A percentile compares a stretch with the other conserved stretches of the same genome.
Evolutionary conservation across 2,113 vertebrate species (phyloP).

Genomic region (Dasyornis broadbenti): DNA sequence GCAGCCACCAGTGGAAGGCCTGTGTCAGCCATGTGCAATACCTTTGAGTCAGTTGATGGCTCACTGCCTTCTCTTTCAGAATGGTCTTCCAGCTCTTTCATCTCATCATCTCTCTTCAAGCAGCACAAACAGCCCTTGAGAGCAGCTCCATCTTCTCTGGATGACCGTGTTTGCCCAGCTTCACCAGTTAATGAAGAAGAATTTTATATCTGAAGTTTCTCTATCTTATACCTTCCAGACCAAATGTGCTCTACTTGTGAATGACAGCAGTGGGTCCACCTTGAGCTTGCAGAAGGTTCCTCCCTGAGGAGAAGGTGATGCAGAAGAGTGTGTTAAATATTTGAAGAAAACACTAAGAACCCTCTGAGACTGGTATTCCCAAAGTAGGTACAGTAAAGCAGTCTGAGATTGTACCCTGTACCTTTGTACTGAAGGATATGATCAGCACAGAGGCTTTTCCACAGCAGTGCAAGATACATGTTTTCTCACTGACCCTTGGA

Average conservation of each 20-base stretch:
- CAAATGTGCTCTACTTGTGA: neutral
- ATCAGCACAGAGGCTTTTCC: neutral
- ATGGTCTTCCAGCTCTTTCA: conserved; percentile 41
- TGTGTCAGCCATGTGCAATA: conserved; percentile 42
- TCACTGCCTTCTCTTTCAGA: conserved; percentile 34
- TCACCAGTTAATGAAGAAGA: conserved; percentile 42
- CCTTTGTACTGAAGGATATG: neutral
- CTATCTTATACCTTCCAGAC: neutral
- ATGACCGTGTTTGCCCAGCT: neutral
- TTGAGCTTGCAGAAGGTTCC: neutral
- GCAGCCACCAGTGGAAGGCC: conserved; percentile 41
- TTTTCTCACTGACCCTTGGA: neutral
- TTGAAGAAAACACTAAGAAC: neutral
- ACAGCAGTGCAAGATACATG: neutral
- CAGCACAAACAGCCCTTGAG: neutral
- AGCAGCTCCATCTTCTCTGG: neutral
- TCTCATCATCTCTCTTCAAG: neutral
- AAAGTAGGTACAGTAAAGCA: neutral
- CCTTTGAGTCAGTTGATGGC: neutral
- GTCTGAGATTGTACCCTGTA: neutral
- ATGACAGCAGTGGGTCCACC: neutral
- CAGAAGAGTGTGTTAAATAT: neutral
- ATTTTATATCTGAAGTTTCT: conserved; percentile 60
- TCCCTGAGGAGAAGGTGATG: neutral
- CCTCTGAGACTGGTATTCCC: neutral